Evolutionary conservation across 2,888 invertebrate genomes (phyloP).

Genomic region (Sinelater perroti): DNA sequence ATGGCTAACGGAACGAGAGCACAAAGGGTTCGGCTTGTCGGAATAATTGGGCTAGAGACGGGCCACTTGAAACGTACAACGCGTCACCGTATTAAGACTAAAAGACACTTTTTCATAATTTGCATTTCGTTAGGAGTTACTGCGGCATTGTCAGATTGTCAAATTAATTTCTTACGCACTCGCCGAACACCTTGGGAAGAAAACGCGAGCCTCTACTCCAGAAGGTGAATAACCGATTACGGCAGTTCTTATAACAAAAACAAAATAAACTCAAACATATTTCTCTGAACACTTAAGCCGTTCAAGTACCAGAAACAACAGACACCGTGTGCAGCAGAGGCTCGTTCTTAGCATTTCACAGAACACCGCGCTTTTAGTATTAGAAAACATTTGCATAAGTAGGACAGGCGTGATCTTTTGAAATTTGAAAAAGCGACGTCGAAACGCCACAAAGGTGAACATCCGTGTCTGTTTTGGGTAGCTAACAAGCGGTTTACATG

Average conservation of each 20-base stretch:
- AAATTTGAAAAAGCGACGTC: constrained; percentile 17
- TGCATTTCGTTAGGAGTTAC: no score
- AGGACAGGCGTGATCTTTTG: constrained; percentile 28
- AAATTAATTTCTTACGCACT: constrained; percentile 8
- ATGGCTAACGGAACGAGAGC: no score
- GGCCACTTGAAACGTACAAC: no score
- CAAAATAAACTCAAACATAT: constrained; percentile 43
- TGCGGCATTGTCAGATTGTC: no score
- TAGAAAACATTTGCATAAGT: constrained; percentile 37
- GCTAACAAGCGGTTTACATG: constrained; percentile 1
- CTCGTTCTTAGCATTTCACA: constrained; percentile 28
- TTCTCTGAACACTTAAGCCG: constrained; percentile 40
- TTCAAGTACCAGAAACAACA: constrained; percentile 36
- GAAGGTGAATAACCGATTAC: constrained; percentile 49
- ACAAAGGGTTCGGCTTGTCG: no score
- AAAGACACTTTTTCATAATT: no score
- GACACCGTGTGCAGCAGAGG: constrained; percentile 28
- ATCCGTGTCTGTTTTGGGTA: background rate
- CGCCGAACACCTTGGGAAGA: constrained; percentile 4
- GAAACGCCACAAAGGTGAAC: constrained; percentile 8
- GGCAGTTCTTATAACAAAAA: constrained; percentile 46
- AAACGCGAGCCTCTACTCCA: constrained; percentile 23
- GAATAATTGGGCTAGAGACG: no score
- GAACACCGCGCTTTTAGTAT: constrained; percentile 35
- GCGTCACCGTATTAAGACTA: no score